Base-by-base conservation (phyloP, 2,888 invertebrate genomes). In the Drosophila mulleri region DNA sequence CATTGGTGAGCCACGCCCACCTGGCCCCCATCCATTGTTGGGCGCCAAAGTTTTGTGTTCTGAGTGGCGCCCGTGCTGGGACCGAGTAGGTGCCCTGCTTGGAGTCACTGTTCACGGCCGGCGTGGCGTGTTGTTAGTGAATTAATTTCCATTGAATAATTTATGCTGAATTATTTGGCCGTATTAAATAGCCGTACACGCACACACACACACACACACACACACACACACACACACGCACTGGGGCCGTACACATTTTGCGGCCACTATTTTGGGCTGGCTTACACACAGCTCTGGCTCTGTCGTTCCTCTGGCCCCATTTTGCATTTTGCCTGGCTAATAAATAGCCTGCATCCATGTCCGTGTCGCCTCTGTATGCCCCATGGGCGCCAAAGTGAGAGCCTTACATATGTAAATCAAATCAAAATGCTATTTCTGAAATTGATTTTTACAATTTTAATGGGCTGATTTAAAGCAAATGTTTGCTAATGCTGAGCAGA, bases 91-190 rank as follows among this genome's bases (percentile, higher is more conserved):
- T 61, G 61, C 68, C 35, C 50, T 8, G 54, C 11, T 23, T 11
- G 16, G 37, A 37, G 29, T 26, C 41, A 16, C 14, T 66, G 64
- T 26, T 29, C 32, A 67, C 59, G 41, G 50, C 67, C 59, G 37
- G 57, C 59, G 48, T 35, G 53, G 72, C 79, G 73, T 82, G 82
- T 82, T 85, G 86, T 88, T 83, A 89, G 81, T 89, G 90, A 89
- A 89, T 89, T 90, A 89, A 89, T 90, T 89, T 90, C 82, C 79
- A 83, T 52, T 89, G 89, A 88, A 90, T 89, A 87, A 90, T 89
- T 89, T 75, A 89, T 87, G 90, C 81, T 70, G 90, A 81, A 90
- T 86, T 86, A 86, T 86, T 89, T 87, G 75, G 80, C 59, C 76
- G 82, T 84, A 89, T 85, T 89, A 86, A 88, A 89, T 84, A 78